Evolutionary conservation across 2,797 vertebrate genomes (phyloP).

Genomic region (Lutra lutra): DNA sequence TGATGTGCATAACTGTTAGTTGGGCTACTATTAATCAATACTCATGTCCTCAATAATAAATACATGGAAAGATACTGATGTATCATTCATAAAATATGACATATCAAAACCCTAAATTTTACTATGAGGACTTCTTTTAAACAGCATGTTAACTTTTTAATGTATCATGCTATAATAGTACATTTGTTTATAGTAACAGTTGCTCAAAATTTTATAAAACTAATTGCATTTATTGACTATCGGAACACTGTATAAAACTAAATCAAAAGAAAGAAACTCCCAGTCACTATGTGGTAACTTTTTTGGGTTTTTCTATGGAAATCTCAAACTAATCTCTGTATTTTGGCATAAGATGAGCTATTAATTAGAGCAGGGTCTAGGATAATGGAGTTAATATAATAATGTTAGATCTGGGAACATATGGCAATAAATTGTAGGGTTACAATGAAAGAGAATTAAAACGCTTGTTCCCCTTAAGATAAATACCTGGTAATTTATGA

Average conservation of each 20-base stretch:
- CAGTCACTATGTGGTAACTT: not conserved
- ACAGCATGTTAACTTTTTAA: constrained; percentile 3
- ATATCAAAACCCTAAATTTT: not conserved
- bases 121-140: not conserved
- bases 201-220: constrained; percentile 3
- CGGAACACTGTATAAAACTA: not conserved
- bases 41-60: not conserved
- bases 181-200: not conserved
- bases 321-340: not conserved
- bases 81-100: not conserved
- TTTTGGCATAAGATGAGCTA: not conserved
- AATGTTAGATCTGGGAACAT: constrained; percentile 26
- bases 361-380: not conserved
- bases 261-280: not conserved
- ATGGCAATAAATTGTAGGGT: not conserved
- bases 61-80: not conserved
- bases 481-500: not conserved
- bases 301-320: constrained; percentile 30
- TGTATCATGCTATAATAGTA: not conserved
- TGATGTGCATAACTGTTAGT: not conserved
- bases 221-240: not conserved
- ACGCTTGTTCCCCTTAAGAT: not conserved
- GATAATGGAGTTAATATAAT: not conserved
- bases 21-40: not conserved
- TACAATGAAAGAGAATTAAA: constrained; percentile 46